Evolutionary conservation across 2,113 vertebrate species (phyloP), one percentile per base, ranked within the genome.

Genomic region (Aspidoscelis tigris): DNA sequence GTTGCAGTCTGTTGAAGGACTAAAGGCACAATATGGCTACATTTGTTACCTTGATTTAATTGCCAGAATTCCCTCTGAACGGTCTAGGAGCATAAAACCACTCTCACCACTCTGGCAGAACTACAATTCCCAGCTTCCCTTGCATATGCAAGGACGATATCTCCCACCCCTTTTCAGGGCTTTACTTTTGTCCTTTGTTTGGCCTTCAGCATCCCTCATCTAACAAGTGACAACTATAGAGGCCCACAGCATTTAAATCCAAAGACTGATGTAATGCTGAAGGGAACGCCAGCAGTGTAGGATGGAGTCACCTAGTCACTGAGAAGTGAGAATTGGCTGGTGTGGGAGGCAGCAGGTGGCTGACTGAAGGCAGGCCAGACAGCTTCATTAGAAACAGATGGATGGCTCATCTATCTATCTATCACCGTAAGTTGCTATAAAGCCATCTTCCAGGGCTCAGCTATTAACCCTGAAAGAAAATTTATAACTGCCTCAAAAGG

Each of bases 341-440:
- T 53, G 69, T 65, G 69, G 83, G 58, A 73, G 83, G 77, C 6
- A 50, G 41, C 58, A 79, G 83, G 69, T n/a, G 69, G 76, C 76
- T 73, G 58, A 73, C 65, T 24, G 77, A 72, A 84, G n/a, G 20
- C n/a, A 75, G 58, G 55, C 81, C 81, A 82, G 81, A 82, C 81
- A 75, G 81, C n/a, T 55, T 82, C 81, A 82, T 82, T 82, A 82
- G 58, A 82, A 82, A 65, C 81, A 82, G 71, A 82, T 18, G 58
- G 39, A 64, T 75, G 71, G 58, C 81, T 82, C 81, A 82, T 75
- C 81, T 75, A 47, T 75, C 81, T 47, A 12, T n/a, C 47, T 50
- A 50, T 50, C 47, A 50, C 8, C 58, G 1, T 16, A 69, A 72
- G 76, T 53, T 26, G 69, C 58, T 50, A 61, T 58, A 24, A 73